phyloP scores from a whole-genome alignment of 2,888 invertebrate genomes.

The Drosophila infuscata region DNA sequence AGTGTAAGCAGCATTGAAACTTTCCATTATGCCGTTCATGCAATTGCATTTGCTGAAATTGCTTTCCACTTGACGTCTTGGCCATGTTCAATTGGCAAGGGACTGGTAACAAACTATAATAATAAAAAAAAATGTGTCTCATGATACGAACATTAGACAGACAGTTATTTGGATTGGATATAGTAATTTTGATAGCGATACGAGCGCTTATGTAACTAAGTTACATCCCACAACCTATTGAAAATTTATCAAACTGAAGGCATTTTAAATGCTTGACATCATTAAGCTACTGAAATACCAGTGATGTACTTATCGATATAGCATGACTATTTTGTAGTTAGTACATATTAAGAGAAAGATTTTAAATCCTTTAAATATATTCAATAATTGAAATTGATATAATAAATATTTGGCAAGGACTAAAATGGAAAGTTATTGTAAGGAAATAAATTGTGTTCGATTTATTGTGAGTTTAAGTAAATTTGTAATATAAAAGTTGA shows the following conservation, averaged over 20 bases:
- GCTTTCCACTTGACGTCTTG: slow-evolving; percentile 61
- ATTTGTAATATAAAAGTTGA: neutral
- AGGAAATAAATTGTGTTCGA: neutral
- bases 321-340: neutral
- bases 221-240: neutral
- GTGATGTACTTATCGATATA: neutral
- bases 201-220: neutral
- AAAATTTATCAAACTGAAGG: neutral
- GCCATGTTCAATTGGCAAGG: slow-evolving; percentile 29
- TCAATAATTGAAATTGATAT: neutral
- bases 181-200: slow-evolving; percentile 31
- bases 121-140: slow-evolving; percentile 3
- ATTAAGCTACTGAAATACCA: neutral
- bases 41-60: slow-evolving; percentile 68
- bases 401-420: neutral
- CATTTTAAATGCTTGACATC: neutral
- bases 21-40: slow-evolving; percentile 61
- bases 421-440: neutral
- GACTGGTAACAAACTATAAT: neutral
- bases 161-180: slow-evolving; percentile 25
- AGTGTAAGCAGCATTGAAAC: slow-evolving; percentile 33
- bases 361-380: neutral
- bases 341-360: neutral
- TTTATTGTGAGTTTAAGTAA: neutral
- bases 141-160: slow-evolving; percentile 24